These are phyloP conservation scores for Palloptera scutellata DNA, from an alignment of 2,888 invertebrate species.

Conservation along the genomic window DNA sequence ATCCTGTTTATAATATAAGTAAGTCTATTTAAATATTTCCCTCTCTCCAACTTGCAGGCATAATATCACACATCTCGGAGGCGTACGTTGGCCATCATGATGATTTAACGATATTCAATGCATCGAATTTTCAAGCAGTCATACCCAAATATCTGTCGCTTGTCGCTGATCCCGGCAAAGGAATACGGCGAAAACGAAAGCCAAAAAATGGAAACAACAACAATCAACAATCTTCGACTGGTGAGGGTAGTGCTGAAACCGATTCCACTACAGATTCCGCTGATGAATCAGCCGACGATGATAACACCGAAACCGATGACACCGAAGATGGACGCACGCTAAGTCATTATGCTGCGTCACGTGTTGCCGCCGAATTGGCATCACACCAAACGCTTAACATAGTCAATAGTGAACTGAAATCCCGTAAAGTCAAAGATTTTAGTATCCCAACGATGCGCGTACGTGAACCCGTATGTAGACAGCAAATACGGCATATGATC, in stretches of 20 bases:
- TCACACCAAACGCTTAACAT: slow-evolving; percentile 55
- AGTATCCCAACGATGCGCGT: slow-evolving; percentile 58
- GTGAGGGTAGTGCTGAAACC: slow-evolving; percentile 40
- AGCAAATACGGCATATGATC: slow-evolving; percentile 57
- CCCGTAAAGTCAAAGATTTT: slow-evolving; percentile 53
- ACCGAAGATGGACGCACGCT: slow-evolving; percentile 38
- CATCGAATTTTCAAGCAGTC: slow-evolving; percentile 54
- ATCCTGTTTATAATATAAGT: background rate
- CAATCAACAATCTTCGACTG: slow-evolving; percentile 15
- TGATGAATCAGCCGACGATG: slow-evolving; percentile 49
- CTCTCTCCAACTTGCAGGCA: slow-evolving; percentile 40
- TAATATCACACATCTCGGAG: slow-evolving; percentile 61
- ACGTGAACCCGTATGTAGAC: slow-evolving; percentile 55
- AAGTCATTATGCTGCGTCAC: slow-evolving; percentile 50
- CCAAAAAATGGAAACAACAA: slow-evolving; percentile 30
- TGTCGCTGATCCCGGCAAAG: slow-evolving; percentile 61
- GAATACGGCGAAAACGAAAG: slow-evolving; percentile 48
- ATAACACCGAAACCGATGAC: slow-evolving; percentile 38
- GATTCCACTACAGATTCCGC: slow-evolving; percentile 54
- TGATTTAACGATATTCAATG: slow-evolving; percentile 60
- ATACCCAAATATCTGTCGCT: slow-evolving; percentile 61
- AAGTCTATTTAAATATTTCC: background rate
- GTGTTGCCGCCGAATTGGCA: slow-evolving; percentile 49
- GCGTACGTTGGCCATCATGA: slow-evolving; percentile 60
- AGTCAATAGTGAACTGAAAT: slow-evolving; percentile 55